Percentiles rank a stretch among this genome's conserved stretches.
Evolutionary conservation across 1,140 invertebrate genomes (phyloP).

Genomic region (Cephus cinctus): DNA sequence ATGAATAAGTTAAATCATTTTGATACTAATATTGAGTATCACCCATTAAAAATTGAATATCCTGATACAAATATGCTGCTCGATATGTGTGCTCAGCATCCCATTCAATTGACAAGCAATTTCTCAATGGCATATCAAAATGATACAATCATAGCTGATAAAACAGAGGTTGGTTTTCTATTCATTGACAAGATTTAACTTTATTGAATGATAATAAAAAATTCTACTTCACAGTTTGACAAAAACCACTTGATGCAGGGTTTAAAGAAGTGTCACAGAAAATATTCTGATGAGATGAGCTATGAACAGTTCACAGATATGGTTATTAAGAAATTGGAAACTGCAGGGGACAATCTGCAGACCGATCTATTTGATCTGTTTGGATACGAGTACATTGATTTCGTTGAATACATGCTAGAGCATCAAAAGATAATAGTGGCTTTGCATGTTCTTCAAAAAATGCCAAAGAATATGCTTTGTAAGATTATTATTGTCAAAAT

Average conservation of each 20-base stretch:
- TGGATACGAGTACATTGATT: conserved; percentile 84
- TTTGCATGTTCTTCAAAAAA: conserved; percentile 33
- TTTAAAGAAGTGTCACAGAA: conserved; percentile 57
- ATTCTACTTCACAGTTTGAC: conserved; percentile 55
- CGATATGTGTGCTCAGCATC: conserved; percentile 29
- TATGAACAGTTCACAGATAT: conserved; percentile 62
- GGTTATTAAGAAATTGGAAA: conserved; percentile 63
- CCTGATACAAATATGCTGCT: conserved; percentile 37
- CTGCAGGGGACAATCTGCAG: conserved; percentile 73
- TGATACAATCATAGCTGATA: conserved; percentile 19
- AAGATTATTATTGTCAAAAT: conserved; percentile 37
- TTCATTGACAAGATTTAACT: conserved; percentile 25
- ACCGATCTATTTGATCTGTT: conserved; percentile 86
- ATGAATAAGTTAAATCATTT: conserved; percentile 19
- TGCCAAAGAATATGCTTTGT: conserved; percentile 18
- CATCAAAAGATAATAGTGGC: conserved; percentile 64
- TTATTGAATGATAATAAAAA: conserved; percentile 21
- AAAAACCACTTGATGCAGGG: conserved; percentile 59
- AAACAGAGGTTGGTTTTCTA: conserved; percentile 48
- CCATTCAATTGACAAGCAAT: conserved; percentile 22
- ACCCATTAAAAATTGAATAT: conserved; percentile 31
- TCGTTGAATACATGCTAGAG: conserved; percentile 76
- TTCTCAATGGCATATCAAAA: conserved; percentile 36
- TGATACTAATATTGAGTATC: conserved; percentile 35
- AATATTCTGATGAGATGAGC: conserved; percentile 50